Percentiles rank a stretch among this genome's conserved stretches.
phyloP scores from a whole-genome alignment of 2,888 invertebrate species.

The Megalurothrips usitatus region DNA sequence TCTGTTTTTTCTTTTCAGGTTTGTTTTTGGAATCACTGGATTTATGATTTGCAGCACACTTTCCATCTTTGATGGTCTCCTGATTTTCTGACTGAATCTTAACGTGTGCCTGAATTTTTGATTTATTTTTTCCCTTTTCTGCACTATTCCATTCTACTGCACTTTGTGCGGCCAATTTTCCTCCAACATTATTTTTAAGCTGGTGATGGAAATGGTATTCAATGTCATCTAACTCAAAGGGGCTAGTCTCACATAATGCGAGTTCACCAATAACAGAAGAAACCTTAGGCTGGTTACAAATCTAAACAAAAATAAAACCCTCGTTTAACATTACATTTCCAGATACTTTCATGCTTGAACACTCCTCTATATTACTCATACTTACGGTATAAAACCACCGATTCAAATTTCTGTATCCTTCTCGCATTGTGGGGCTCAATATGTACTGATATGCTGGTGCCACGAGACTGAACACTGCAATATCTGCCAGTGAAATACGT shows the following conservation, averaged over 20 bases:
- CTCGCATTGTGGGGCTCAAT: slow-evolving; percentile 41
- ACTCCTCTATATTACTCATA: background rate
- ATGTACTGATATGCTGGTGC: slow-evolving; percentile 44
- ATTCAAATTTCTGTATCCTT: slow-evolving; percentile 43
- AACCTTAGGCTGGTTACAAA: slow-evolving; percentile 45
- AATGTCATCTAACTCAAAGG: too few relatives aligned
- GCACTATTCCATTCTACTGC: too few relatives aligned
- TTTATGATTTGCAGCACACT: too few relatives aligned
- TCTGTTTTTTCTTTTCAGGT: background rate
- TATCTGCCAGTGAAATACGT: slow-evolving; percentile 47
- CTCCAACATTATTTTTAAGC: too few relatives aligned
- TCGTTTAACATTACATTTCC: background rate
- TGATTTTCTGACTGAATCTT: too few relatives aligned
- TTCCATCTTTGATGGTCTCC: too few relatives aligned
- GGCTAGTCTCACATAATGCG: slow-evolving; percentile 36
- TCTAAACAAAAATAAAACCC: slow-evolving; percentile 6
- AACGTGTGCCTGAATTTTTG: too few relatives aligned
- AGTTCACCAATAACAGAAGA: slow-evolving; percentile 41
- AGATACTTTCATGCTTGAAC: background rate
- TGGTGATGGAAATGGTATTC: too few relatives aligned
- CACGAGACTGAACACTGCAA: slow-evolving; percentile 40
- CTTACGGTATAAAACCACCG: slow-evolving; percentile 47
- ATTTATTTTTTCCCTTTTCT: too few relatives aligned
- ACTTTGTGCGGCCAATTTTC: too few relatives aligned
- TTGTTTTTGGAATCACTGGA: too few relatives aligned